A percentile compares a stretch with the other conserved stretches of the same genome.
Conservation (phyloP, 2,113 vertebrate genomes). For the Mohoua ochrocephala region DNA sequence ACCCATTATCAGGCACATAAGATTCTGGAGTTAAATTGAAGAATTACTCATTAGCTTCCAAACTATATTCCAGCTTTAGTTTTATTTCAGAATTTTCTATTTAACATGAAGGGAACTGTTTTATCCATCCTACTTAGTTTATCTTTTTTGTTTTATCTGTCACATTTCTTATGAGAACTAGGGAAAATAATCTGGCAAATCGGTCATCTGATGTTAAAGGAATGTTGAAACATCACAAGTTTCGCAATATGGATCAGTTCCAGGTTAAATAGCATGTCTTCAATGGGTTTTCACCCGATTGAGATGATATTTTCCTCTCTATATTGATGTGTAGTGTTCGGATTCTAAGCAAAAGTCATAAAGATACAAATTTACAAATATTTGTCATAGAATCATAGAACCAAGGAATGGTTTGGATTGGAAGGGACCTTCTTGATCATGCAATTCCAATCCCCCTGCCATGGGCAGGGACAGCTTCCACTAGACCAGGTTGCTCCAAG, state of each 20-base stretch:
- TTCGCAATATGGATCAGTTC: background rate
- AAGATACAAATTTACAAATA: background rate
- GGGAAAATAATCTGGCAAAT: background rate
- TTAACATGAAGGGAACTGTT: background rate
- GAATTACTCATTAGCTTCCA: background rate
- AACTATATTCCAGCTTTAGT: background rate
- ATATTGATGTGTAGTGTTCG: background rate
- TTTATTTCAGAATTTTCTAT: background rate
- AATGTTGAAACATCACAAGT: background rate
- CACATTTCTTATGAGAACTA: background rate
- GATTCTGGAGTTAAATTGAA: background rate
- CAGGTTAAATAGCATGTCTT: background rate
- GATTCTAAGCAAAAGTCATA: background rate
- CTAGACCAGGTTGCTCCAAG: background rate
- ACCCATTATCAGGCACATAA: background rate
- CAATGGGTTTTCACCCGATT: background rate
- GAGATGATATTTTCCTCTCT: background rate
- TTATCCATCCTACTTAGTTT: background rate
- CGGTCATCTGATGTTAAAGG: background rate
- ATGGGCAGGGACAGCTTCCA: background rate
- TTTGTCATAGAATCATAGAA: background rate
- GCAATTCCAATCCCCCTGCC: background rate
- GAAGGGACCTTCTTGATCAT: background rate
- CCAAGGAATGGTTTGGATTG: background rate
- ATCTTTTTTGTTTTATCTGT: background rate